Evolutionary conservation across 2,888 invertebrate genomes (phyloP).

Genomic region (Oxycera nigricornis): DNA sequence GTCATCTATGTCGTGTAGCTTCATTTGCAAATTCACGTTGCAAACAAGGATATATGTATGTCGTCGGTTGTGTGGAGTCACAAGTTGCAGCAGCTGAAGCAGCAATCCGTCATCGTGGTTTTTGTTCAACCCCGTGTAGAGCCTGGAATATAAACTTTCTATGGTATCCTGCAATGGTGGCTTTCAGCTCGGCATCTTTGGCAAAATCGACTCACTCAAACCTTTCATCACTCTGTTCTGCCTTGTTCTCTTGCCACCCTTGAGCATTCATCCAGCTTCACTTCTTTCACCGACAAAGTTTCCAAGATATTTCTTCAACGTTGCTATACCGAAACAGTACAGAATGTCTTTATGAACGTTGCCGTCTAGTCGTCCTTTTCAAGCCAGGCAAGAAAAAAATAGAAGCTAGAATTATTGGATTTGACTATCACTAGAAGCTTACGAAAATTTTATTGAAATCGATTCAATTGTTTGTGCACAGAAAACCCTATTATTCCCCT

Average conservation of each 20-base stretch:
- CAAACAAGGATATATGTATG: background rate
- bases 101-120: conserved; percentile 19
- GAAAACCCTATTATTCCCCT: conserved; percentile 18
- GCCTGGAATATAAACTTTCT: background rate
- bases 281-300: background rate
- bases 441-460: conserved; percentile 43
- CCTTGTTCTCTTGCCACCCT: background rate
- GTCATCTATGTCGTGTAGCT: background rate
- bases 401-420: conserved; percentile 41
- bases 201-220: background rate
- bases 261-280: background rate
- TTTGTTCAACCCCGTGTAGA: background rate
- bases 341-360: conserved; percentile 12
- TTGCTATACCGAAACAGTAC: background rate
- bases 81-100: background rate
- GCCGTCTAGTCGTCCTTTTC: background rate
- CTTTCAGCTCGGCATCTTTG: background rate
- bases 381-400: background rate
- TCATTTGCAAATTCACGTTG: background rate
- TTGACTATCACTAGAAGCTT: conserved; percentile 41
- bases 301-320: conserved; percentile 10
- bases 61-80: background rate
- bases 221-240: background rate
- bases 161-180: background rate
- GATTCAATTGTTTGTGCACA: conserved; percentile 36